These are phyloP conservation scores for Struthio camelus DNA, from an alignment of 2,113 vertebrate species.

Conservation along the genomic window DNA sequence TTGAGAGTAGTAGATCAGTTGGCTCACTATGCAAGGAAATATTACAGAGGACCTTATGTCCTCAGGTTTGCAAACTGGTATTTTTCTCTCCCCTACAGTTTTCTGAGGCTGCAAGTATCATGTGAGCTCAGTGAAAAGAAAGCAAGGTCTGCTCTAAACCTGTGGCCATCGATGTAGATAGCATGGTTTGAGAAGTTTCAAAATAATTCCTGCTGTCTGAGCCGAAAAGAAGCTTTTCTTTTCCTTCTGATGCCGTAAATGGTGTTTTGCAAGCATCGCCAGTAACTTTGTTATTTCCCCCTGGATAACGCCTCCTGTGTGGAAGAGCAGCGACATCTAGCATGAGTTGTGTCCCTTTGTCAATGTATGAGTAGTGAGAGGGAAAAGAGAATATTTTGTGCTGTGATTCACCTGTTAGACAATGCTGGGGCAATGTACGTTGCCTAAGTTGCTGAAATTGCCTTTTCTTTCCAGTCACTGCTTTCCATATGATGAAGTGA, in stretches of 20 bases:
- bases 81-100: background rate
- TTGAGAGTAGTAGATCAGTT: background rate
- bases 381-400: background rate
- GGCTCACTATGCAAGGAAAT: background rate
- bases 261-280: background rate
- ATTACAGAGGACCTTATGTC: background rate
- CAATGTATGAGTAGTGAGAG: background rate
- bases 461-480: background rate
- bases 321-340: background rate
- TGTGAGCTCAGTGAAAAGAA: background rate
- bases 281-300: background rate
- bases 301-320: fast-evolving
- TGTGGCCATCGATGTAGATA: background rate
- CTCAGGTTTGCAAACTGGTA: background rate
- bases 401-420: background rate
- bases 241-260: background rate
- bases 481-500: background rate
- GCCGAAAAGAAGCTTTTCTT: background rate
- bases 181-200: background rate
- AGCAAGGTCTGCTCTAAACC: background rate
- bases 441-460: background rate
- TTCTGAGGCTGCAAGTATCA: background rate
- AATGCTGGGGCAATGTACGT: fast-evolving
- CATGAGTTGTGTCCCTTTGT: background rate
- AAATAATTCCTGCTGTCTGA: background rate